Percentiles rank a stretch among this genome's conserved stretches.
Conservation (phyloP, 1,140 invertebrate species). For the Drosophila leontia region DNA sequence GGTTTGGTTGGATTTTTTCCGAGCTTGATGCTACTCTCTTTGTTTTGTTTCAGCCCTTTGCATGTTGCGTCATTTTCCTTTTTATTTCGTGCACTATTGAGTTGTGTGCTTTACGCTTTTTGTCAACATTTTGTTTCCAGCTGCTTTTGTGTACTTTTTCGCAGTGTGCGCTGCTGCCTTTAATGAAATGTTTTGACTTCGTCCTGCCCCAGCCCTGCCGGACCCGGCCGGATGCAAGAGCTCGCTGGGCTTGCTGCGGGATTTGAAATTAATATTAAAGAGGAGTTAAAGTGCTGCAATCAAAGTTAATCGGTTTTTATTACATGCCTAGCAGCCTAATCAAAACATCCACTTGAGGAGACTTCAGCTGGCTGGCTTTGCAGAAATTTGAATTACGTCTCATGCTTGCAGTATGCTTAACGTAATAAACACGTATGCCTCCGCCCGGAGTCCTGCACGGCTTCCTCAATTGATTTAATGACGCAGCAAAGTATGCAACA, state of each 20-base stretch:
- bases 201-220: slow-evolving; percentile 1
- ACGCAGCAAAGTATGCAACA: slow-evolving; percentile 68
- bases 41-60: slow-evolving; percentile 46
- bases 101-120: slow-evolving; percentile 73
- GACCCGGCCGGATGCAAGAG: neutral
- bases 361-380: slow-evolving; percentile 14
- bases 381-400: slow-evolving; percentile 15
- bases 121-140: slow-evolving; percentile 70
- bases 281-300: slow-evolving; percentile 14
- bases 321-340: slow-evolving; percentile 25
- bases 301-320: slow-evolving; percentile 1
- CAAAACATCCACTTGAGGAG: slow-evolving; percentile 13
- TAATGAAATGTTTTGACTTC: slow-evolving; percentile 74
- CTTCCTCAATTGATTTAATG: slow-evolving; percentile 63
- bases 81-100: slow-evolving; percentile 70
- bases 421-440: slow-evolving; percentile 40
- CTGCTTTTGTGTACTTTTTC: slow-evolving; percentile 41
- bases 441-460: neutral
- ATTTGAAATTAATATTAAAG: slow-evolving; percentile 33
- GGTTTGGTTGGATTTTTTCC: slow-evolving; percentile 35
- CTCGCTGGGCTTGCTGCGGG: neutral
- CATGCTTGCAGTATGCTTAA: slow-evolving; percentile 11
- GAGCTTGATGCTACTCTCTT: slow-evolving; percentile 19
- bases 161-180: slow-evolving; percentile 43
- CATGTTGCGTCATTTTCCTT: slow-evolving; percentile 71